Conservation (phyloP, 2,888 invertebrate genomes). For the Rhagium mordax region DNA sequence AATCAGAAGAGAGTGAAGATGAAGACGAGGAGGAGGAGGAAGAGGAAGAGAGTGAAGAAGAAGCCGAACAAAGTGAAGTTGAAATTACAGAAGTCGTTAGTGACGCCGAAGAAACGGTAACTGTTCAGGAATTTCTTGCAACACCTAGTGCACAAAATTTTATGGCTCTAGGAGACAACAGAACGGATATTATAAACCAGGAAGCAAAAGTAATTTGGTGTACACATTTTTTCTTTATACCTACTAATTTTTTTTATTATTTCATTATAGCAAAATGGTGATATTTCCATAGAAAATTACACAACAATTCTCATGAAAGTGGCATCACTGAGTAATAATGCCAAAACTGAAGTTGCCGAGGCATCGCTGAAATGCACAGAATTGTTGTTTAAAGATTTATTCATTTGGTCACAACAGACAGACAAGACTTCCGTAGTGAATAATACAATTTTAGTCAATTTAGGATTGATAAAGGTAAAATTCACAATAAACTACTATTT, state of each 20-base stretch:
- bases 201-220: slow-evolving; percentile 62
- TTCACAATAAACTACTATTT: not conserved
- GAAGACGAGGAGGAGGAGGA: slow-evolving; percentile 66
- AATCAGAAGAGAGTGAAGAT: slow-evolving; percentile 74
- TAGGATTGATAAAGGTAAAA: slow-evolving; percentile 82
- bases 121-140: slow-evolving; percentile 70
- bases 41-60: slow-evolving; percentile 54
- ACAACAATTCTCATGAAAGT: slow-evolving; percentile 72
- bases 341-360: slow-evolving; percentile 70
- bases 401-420: slow-evolving; percentile 71
- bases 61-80: slow-evolving; percentile 44
- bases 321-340: slow-evolving; percentile 73
- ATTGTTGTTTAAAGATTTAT: slow-evolving; percentile 72
- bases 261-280: slow-evolving; percentile 53
- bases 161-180: slow-evolving; percentile 69
- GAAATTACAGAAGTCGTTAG: slow-evolving; percentile 1
- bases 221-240: not conserved
- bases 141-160: slow-evolving; percentile 71
- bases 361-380: slow-evolving; percentile 70
- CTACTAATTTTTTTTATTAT: slow-evolving; percentile 25
- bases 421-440: slow-evolving; percentile 74
- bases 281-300: slow-evolving; percentile 65
- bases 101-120: slow-evolving; percentile 56
- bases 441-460: slow-evolving; percentile 77
- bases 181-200: slow-evolving; percentile 62